Conservation (phyloP, 2,113 vertebrate genomes). For the Ptychochromis oligacanthus region DNA sequence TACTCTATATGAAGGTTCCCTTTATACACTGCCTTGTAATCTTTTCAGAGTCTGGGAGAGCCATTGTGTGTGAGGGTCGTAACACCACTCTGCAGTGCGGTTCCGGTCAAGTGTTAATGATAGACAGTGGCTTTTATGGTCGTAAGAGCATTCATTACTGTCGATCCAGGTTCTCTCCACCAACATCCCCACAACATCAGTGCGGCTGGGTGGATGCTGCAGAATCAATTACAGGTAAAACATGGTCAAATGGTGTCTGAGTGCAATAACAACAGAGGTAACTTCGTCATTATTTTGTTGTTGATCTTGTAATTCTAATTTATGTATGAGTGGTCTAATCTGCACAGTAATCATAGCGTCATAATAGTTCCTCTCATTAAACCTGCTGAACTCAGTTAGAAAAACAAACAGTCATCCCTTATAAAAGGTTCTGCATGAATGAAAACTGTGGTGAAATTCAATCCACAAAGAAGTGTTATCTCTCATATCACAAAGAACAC, state of each 20-base stretch:
- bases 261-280: neutral
- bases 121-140: slow-evolving; percentile 85
- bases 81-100: slow-evolving; percentile 83
- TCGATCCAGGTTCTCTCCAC: neutral
- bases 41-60: slow-evolving; percentile 78
- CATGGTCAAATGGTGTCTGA: neutral
- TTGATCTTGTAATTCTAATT: neutral
- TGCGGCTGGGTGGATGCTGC: slow-evolving; percentile 83
- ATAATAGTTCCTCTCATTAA: neutral
- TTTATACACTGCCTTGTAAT: neutral
- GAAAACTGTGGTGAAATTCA: slow-evolving; percentile 20
- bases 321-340: neutral
- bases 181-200: slow-evolving; percentile 60
- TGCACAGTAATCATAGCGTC: neutral
- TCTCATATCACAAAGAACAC: slow-evolving; percentile 18
- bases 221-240: slow-evolving; percentile 85
- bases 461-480: slow-evolving; percentile 17
- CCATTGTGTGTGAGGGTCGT: slow-evolving; percentile 80
- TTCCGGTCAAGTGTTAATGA: slow-evolving; percentile 84
- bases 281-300: neutral
- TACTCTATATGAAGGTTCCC: neutral
- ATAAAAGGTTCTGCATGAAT: slow-evolving; percentile 14
- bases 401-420: slow-evolving; percentile 20
- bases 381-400: neutral
- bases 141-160: slow-evolving; percentile 85